Evolutionary conservation across 2,113 vertebrate species (phyloP).

Genomic region (Equus quagga): DNA sequence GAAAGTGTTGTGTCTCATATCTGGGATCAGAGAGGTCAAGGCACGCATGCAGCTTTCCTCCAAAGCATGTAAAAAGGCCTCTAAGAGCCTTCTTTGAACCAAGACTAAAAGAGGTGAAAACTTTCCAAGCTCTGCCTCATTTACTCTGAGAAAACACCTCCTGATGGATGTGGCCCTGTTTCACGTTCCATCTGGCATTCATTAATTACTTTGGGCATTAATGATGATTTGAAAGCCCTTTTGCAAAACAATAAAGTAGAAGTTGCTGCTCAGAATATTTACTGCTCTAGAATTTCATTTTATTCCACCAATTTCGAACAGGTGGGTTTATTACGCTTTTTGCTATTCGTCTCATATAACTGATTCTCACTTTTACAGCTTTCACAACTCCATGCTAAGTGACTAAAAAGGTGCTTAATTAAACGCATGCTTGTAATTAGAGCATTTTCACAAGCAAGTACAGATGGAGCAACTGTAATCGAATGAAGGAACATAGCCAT

Average conservation of each 20-base stretch:
- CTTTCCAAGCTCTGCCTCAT: slow-evolving; percentile 60
- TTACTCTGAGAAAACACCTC: slow-evolving; percentile 60
- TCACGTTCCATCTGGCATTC: slow-evolving; percentile 77
- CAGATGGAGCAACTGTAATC: slow-evolving; percentile 75
- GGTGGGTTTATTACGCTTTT: slow-evolving; percentile 72
- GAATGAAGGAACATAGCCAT: slow-evolving; percentile 28
- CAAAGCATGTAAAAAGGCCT: slow-evolving; percentile 19
- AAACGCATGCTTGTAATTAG: slow-evolving; percentile 76
- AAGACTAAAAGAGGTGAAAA: slow-evolving; percentile 27
- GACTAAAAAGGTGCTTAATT: slow-evolving; percentile 79
- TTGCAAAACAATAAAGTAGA: slow-evolving; percentile 73
- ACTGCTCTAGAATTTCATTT: slow-evolving; percentile 64
- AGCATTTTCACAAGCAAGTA: slow-evolving; percentile 63
- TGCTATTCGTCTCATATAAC: slow-evolving; percentile 72
- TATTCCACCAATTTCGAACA: slow-evolving; percentile 63
- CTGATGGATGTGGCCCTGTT: slow-evolving; percentile 53
- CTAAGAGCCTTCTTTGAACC: not conserved
- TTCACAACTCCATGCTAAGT: slow-evolving; percentile 73
- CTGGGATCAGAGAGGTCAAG: not conserved
- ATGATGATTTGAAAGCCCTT: slow-evolving; percentile 71
- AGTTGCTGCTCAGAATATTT: slow-evolving; percentile 71
- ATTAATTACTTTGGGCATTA: slow-evolving; percentile 78
- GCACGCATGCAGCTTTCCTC: not conserved
- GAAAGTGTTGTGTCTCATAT: not conserved
- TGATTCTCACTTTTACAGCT: slow-evolving; percentile 72